Conservation (phyloP, 2,113 vertebrate genomes). For the Mormoops blainvillei region DNA sequence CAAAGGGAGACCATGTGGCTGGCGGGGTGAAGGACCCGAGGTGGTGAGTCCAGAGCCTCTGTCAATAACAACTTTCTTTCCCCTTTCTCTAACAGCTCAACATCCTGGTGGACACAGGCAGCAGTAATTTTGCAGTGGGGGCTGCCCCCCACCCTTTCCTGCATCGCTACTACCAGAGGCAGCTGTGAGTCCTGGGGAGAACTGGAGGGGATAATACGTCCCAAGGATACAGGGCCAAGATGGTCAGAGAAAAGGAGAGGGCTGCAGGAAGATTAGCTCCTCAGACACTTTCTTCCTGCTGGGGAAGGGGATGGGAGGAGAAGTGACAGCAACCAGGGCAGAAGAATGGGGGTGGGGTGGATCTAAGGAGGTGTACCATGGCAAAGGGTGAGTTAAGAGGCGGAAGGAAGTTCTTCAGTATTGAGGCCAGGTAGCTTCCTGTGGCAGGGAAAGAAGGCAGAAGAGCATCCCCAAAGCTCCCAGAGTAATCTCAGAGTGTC, state of each 20-base stretch:
- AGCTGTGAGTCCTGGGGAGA: constrained; percentile 86
- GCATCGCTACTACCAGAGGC: constrained; percentile 93
- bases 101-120: constrained; percentile 97
- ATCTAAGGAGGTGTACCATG: background rate
- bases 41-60: background rate
- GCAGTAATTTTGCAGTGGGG: constrained; percentile 98
- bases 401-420: background rate
- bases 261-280: background rate
- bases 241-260: background rate
- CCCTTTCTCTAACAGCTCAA: constrained; percentile 85
- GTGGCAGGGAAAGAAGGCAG: background rate
- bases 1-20: background rate
- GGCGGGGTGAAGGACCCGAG: background rate
- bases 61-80: background rate
- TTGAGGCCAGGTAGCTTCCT: background rate
- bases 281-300: background rate
- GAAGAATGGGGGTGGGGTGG: background rate
- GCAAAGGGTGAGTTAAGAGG: background rate
- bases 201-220: too few relatives aligned
- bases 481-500: background rate
- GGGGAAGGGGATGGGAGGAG: background rate
- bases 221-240: background rate
- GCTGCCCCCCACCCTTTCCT: constrained; percentile 95
- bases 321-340: background rate
- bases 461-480: background rate